A percentile compares a stretch with the other conserved stretches of the same genome.
Conservation (phyloP, 2,113 vertebrate species). For the Fukomys damarensis region DNA sequence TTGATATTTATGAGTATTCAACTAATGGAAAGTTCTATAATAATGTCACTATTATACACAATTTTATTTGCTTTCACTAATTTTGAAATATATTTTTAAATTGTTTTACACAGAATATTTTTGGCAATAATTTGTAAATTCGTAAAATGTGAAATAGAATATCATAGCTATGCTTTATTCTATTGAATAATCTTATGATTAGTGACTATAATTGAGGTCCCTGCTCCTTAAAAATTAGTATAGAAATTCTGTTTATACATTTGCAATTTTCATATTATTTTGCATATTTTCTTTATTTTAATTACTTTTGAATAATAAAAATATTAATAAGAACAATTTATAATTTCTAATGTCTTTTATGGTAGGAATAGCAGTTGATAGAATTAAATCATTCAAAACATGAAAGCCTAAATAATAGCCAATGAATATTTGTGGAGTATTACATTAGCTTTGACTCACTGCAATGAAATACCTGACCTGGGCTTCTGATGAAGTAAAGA, state of each 20-base stretch:
- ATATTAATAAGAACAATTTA: not conserved
- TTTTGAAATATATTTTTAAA: not conserved
- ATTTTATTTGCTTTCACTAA: not conserved
- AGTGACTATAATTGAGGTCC: not conserved
- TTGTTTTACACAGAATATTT: not conserved
- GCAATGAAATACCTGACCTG: not conserved
- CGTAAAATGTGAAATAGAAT: not conserved
- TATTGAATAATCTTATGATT: not conserved
- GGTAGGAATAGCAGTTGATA: not conserved
- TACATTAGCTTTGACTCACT: not conserved
- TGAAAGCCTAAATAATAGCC: not conserved
- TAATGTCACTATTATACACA: not conserved
- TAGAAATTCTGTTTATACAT: not conserved
- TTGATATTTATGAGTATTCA: not conserved
- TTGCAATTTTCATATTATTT: not conserved
- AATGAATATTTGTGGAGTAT: not conserved
- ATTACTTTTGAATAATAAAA: not conserved
- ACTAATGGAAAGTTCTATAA: not conserved
- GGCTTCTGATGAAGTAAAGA: not conserved
- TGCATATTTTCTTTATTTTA: not conserved
- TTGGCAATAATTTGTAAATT: not conserved
- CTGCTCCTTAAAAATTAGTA: not conserved
- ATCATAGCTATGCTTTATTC: not conserved
- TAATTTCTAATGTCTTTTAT: not conserved
- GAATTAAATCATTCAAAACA: not conserved